phyloP scores from a whole-genome alignment of 2,113 vertebrate genomes.

The Sinosuthora webbiana region DNA sequence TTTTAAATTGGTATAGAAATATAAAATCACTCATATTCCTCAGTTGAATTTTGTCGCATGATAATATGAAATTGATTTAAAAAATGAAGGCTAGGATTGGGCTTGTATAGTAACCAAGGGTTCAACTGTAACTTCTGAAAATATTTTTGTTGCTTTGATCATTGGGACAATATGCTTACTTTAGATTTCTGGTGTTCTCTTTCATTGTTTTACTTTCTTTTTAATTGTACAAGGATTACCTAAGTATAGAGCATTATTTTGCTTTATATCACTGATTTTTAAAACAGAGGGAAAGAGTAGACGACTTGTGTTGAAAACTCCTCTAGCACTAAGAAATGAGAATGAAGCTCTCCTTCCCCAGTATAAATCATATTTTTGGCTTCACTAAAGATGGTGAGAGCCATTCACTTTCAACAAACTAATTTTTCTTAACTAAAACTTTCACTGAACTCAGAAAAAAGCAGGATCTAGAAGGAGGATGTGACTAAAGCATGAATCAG shows the following conservation, averaged over 20 bases:
- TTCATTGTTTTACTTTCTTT: neutral
- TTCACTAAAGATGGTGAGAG: neutral
- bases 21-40: neutral
- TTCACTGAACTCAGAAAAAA: neutral
- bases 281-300: neutral
- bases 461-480: neutral
- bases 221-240: neutral
- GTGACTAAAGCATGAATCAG: neutral
- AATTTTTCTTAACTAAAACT: neutral
- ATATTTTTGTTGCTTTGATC: neutral
- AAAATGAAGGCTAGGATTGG: neutral
- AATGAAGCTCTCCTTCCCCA: neutral
- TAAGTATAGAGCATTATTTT: neutral
- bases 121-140: neutral
- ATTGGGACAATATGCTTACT: neutral
- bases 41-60: neutral
- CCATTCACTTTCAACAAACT: neutral
- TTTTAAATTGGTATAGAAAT: neutral
- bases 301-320: neutral
- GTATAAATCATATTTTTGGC: neutral
- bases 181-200: neutral
- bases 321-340: neutral
- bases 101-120: neutral
- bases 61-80: neutral
- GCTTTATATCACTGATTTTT: neutral